phyloP scores from a whole-genome alignment of 1,140 invertebrate genomes.

The Anoplolepis gracilipes region DNA sequence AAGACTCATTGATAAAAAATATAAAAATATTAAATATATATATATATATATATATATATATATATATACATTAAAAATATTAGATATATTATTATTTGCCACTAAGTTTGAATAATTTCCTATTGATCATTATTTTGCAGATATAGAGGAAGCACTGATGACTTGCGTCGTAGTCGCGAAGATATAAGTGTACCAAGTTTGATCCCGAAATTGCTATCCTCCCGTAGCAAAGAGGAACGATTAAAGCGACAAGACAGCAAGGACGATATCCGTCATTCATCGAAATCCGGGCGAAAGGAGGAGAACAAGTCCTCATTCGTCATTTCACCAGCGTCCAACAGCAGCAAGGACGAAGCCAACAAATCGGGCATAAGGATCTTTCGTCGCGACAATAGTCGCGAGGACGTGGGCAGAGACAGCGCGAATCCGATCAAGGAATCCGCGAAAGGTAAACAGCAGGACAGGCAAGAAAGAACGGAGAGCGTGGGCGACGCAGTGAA shows the following conservation, averaged over 20 bases:
- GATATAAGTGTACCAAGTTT: conserved; percentile 82
- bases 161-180: conserved; percentile 82
- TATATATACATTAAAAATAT: background rate
- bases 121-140: conserved; percentile 61
- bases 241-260: conserved; percentile 81
- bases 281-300: conserved; percentile 60
- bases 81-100: background rate
- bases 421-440: conserved; percentile 63
- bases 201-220: conserved; percentile 82
- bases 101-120: background rate
- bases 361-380: conserved; percentile 67
- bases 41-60: conserved; percentile 38
- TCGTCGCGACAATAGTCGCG: conserved; percentile 72
- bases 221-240: conserved; percentile 79
- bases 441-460: conserved; percentile 75
- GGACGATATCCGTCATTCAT: conserved; percentile 76
- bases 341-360: conserved; percentile 66
- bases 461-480: conserved; percentile 71
- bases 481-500: conserved; percentile 72
- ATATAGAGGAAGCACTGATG: conserved; percentile 83
- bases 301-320: conserved; percentile 17
- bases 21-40: conserved; percentile 9
- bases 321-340: background rate
- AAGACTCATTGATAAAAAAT: background rate
- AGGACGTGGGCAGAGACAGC: conserved; percentile 76